These are phyloP conservation scores for Phanerotoma sp. DNA, from an alignment of 2,888 invertebrate genomes.

Conservation along the genomic window DNA sequence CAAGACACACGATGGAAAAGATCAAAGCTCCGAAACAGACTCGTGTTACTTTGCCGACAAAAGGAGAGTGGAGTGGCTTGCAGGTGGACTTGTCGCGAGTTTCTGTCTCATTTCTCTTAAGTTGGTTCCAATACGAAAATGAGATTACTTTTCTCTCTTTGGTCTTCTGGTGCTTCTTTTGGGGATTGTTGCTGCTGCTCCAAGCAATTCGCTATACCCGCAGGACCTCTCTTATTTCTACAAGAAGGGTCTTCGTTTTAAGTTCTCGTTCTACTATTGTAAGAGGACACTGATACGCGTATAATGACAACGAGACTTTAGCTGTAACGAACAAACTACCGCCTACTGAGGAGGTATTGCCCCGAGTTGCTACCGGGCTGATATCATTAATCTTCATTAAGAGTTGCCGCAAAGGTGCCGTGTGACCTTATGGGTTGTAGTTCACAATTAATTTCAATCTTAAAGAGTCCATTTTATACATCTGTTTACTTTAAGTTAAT, in stretches of 20 bases:
- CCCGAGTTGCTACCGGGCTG: conserved; percentile 5
- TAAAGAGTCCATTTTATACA: neutral
- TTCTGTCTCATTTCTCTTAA: conserved; percentile 24
- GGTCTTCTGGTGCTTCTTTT: neutral
- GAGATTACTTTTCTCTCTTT: conserved; percentile 4
- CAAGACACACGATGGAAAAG: conserved; percentile 33
- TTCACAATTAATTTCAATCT: neutral
- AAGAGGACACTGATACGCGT: conserved; percentile 33
- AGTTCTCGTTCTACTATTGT: neutral
- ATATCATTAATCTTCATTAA: conserved; percentile 33
- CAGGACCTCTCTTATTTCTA: conserved; percentile 10
- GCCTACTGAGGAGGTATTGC: neutral
- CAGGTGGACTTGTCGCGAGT: conserved; percentile 41
- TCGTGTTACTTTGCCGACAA: conserved; percentile 37
- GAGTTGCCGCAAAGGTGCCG: conserved; percentile 21
- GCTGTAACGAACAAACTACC: neutral
- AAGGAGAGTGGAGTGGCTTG: conserved; percentile 36
- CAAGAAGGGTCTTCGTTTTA: conserved; percentile 18
- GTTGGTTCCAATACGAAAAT: conserved; percentile 24
- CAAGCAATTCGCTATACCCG: conserved; percentile 31
- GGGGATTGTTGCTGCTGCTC: neutral
- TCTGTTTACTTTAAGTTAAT: neutral
- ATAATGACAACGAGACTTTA: conserved; percentile 30
- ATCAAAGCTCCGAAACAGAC: conserved; percentile 39
- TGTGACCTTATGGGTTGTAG: neutral